phyloP scores from a whole-genome alignment of 2,113 vertebrate genomes.

The Hystrix brachyura region DNA sequence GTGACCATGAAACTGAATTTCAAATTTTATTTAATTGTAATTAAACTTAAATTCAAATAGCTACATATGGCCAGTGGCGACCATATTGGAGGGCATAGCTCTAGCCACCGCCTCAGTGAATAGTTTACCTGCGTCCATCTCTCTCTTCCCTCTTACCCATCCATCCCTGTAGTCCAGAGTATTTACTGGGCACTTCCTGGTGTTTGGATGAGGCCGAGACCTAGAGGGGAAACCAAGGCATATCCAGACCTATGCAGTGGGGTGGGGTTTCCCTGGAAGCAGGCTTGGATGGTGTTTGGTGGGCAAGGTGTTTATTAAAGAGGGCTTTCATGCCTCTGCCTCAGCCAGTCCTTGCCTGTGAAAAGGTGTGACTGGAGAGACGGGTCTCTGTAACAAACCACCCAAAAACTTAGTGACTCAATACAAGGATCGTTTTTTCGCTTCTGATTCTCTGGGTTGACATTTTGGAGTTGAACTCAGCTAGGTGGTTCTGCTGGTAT shows the following conservation, averaged over 20 bases:
- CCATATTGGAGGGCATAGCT: background rate
- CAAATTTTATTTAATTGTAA: conserved; percentile 30
- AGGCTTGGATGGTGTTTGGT: background rate
- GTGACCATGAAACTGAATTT: conserved; percentile 26
- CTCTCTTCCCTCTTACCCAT: background rate
- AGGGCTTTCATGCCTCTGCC: background rate
- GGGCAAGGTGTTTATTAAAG: background rate
- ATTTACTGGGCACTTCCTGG: background rate
- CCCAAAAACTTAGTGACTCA: background rate
- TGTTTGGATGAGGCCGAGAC: background rate
- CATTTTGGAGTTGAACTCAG: background rate
- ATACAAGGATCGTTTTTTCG: background rate
- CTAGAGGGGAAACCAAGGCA: background rate
- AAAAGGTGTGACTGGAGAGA: background rate
- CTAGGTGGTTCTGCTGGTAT: background rate
- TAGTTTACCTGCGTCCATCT: background rate
- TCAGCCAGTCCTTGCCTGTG: background rate
- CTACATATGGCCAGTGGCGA: background rate
- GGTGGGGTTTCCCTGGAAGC: background rate
- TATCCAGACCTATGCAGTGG: background rate
- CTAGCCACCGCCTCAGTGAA: background rate
- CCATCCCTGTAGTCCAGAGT: background rate
- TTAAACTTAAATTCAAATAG: conserved; percentile 19
- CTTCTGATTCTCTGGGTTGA: background rate
- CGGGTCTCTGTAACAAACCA: background rate